Evolutionary conservation across 2,797 vertebrate genomes (phyloP), one percentile per base, ranked within the genome.

Genomic region (Pachyuromys duprasi): DNA sequence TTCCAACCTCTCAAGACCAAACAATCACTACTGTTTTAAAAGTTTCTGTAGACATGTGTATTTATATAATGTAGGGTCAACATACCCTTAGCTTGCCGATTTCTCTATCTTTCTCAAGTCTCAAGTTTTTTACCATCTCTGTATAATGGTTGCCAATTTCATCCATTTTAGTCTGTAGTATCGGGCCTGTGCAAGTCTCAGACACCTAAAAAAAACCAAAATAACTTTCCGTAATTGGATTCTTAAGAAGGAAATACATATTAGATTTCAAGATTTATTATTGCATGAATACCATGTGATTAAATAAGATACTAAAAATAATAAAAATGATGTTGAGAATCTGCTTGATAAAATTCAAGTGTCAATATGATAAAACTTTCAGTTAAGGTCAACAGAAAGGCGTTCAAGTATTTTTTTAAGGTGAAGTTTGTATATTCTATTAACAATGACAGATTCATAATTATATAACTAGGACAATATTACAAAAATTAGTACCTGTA

Each of bases 111-210:
- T 99, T 99, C 75, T 99, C 99, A 45, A 98, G 96, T 55, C 98
- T 98, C 95, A 99, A 97, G 89, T 95, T 93, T 62, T 96, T 98
- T 60, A 99, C 98, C 99, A 99, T 99, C 81, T 99, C 99, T 14
- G 98, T 98, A 2, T 99, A 99, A 70, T 99, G 99, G 87, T 98
- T 99, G 5, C 99, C 99, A 95, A 99, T 97, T 76, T 99, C 99
- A 6, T 99, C 99, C 0, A 99, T 99, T 97, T 99, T 99, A 42
- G 98, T 90, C 67, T 99, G 99, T 24, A 99, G 95, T 13, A 97
- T 79, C 0, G 98, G 92, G 93, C 96, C 99, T 96, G 96, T 98
- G 95, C 95, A 97, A 70, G 99, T 99, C 5, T 99, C 98, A 0
- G 98, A 95, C 95, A 99, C 69, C 99, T 99, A 95, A 1, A 80